A percentile compares a stretch with the other conserved stretches of the same genome.
Conservation (phyloP, 2,113 vertebrate species). For the Protobothrops flavoviridis region DNA sequence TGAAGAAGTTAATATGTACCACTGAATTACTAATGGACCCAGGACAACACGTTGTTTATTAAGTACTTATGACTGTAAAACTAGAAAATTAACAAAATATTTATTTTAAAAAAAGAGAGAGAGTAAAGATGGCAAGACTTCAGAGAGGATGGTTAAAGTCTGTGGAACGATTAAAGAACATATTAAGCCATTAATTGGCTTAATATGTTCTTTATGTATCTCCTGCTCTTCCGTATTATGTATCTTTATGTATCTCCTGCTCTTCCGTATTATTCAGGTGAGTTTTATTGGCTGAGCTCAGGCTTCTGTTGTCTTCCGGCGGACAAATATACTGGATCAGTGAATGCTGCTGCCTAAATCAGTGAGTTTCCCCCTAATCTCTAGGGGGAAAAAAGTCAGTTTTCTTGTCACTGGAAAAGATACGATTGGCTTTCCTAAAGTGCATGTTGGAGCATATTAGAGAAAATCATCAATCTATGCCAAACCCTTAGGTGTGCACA, state of each 20-base stretch:
- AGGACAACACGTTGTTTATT: no score
- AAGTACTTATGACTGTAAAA: no score
- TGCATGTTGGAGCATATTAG: not conserved
- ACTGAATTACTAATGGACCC: no score
- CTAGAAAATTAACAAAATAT: no score
- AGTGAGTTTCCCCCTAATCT: not conserved
- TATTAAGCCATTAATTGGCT: not conserved
- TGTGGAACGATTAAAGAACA: not conserved
- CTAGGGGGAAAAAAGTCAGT: not conserved
- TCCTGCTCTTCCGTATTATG: no score
- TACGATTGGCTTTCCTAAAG: not conserved
- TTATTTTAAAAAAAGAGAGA: no score
- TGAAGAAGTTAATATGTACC: no score
- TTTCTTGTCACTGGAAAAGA: not conserved
- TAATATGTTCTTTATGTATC: no score
- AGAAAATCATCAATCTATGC: not conserved
- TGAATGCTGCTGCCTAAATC: not conserved
- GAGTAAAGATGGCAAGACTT: not conserved
- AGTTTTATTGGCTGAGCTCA: not conserved
- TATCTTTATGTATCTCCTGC: not conserved
- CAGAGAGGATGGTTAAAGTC: not conserved
- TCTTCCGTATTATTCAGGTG: not conserved
- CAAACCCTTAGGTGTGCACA: not conserved
- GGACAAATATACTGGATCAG: not conserved
- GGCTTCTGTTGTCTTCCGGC: not conserved